Percentiles rank a stretch among this genome's conserved stretches.
Evolutionary conservation across 2,888 invertebrate genomes (phyloP).

Genomic region (Plagodis pulveraria): DNA sequence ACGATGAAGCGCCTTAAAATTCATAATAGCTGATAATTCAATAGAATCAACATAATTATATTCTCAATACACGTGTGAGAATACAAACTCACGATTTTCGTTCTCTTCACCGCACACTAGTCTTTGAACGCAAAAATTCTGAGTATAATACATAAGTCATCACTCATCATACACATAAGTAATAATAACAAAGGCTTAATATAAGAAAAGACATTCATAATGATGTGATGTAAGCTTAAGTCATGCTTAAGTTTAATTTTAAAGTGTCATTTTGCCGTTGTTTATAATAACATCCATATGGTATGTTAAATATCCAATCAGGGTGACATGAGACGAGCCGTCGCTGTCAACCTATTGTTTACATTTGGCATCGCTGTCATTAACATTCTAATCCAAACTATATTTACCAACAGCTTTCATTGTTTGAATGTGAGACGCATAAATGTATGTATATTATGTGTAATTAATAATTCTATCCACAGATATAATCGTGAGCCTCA

Average conservation of each 20-base stretch:
- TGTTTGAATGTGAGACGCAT: constrained; percentile 16
- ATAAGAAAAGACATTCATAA: neutral
- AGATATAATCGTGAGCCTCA: constrained; percentile 17
- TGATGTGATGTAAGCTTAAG: too few species aligned
- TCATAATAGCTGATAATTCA: too few species aligned
- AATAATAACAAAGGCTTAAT: too few species aligned
- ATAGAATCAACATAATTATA: too few species aligned
- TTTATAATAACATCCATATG: constrained; percentile 2
- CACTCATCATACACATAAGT: too few species aligned
- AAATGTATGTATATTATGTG: constrained; percentile 3
- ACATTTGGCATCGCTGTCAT: constrained; percentile 13
- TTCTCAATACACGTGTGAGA: too few species aligned
- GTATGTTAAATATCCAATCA: constrained; percentile 17
- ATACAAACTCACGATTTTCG: too few species aligned
- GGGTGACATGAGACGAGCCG: constrained; percentile 16
- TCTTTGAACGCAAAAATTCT: too few species aligned
- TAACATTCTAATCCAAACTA: constrained; percentile 12
- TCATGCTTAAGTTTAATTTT: too few species aligned
- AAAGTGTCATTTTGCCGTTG: neutral
- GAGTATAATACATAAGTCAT: too few species aligned
- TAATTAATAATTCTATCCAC: constrained; percentile 17
- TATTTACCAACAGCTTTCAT: constrained; percentile 20
- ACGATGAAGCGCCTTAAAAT: too few species aligned
- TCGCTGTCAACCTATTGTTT: constrained; percentile 17
- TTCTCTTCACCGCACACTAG: too few species aligned